Evolutionary conservation across 2,797 vertebrate genomes (phyloP).

Genomic region (Crenichthys baileyi): DNA sequence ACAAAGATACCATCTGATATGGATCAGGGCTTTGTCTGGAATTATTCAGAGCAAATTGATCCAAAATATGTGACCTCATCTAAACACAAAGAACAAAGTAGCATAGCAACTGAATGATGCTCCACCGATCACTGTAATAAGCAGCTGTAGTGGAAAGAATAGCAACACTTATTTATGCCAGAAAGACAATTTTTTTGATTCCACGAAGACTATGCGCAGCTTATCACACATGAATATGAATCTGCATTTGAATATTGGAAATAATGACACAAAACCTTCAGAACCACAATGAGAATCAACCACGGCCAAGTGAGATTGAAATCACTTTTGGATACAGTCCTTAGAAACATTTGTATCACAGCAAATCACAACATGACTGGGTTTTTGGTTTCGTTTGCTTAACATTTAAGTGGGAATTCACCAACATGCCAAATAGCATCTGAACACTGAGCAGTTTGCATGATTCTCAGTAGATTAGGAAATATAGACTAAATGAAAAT

Average conservation of each 20-base stretch:
- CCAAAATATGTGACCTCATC: conserved; percentile 30
- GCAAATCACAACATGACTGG: background rate
- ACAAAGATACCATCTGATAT: conserved; percentile 5
- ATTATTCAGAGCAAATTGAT: conserved; percentile 16
- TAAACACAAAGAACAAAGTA: conserved; percentile 22
- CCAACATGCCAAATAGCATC: background rate
- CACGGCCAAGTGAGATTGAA: background rate
- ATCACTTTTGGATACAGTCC: conserved; percentile 6
- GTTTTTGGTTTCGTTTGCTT: background rate
- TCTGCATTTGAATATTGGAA: background rate
- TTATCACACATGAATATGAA: conserved; percentile 3
- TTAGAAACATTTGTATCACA: background rate
- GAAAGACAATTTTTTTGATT: conserved; percentile 5
- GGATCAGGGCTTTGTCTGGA: conserved; percentile 14
- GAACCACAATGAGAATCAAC: background rate
- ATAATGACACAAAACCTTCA: background rate
- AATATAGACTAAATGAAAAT: conserved; percentile 5
- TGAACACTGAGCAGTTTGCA: background rate
- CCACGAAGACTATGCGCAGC: conserved; percentile 6
- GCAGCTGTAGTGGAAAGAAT: conserved; percentile 26
- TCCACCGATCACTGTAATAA: conserved; percentile 45
- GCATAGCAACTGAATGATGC: conserved; percentile 26
- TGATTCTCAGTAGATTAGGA: background rate
- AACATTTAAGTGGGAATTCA: background rate
- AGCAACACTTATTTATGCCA: conserved; percentile 10